Conservation (phyloP, 2,888 invertebrate species). For the Pogonocherus hispidulus region DNA sequence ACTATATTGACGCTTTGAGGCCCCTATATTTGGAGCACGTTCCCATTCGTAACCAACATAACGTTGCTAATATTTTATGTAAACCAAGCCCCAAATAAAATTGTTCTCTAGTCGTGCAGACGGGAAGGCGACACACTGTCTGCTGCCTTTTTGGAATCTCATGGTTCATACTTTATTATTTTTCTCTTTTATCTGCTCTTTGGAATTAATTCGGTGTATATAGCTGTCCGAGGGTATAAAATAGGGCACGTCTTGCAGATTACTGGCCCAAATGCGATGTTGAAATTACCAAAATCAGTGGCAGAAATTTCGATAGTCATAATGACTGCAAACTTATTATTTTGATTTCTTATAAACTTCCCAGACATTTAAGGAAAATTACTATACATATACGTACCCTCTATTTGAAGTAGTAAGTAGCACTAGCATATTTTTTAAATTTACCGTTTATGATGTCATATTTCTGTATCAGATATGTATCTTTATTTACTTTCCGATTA, state of each 20-base stretch:
- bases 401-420: too few species aligned
- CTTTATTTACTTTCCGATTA: too few species aligned
- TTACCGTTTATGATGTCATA: too few species aligned
- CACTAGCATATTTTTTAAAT: too few species aligned
- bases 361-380: too few species aligned
- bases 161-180: slow-evolving; percentile 8
- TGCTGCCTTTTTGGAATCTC: slow-evolving; percentile 7
- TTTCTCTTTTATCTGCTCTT: not conserved
- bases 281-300: not conserved
- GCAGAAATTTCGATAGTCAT: not conserved
- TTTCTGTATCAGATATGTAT: too few species aligned
- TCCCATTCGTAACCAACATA: not conserved
- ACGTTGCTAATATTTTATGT: slow-evolving; percentile 12
- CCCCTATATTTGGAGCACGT: not conserved
- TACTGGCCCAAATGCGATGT: not conserved
- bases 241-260: not conserved
- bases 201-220: not conserved
- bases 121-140: slow-evolving; percentile 8
- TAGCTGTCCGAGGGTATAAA: not conserved
- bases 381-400: too few species aligned
- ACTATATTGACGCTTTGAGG: too few species aligned
- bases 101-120: slow-evolving; percentile 7
- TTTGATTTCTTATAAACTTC: too few species aligned
- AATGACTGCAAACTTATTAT: too few species aligned
- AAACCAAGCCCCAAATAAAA: slow-evolving; percentile 11